Percentiles rank a stretch among this genome's conserved stretches.
Conservation (phyloP, 23 tunicate species). For the Aplidium turbinatum region DNA sequence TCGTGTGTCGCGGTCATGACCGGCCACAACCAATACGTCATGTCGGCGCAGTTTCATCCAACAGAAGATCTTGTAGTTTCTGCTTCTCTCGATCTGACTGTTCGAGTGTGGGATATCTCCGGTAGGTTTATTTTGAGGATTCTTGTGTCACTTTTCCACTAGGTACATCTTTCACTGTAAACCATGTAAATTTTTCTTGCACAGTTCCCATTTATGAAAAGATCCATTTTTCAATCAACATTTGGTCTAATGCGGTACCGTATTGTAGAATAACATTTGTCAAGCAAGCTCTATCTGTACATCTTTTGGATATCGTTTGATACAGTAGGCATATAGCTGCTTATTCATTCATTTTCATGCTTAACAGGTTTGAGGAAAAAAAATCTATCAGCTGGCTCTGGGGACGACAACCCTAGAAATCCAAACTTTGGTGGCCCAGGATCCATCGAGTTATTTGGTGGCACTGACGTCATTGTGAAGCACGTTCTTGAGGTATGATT, state of each 20-base stretch:
- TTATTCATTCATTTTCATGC: neutral
- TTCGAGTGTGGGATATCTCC: conserved; percentile 98
- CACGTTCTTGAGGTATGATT: conserved; percentile 84
- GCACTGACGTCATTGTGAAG: conserved; percentile 85
- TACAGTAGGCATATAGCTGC: too few species aligned
- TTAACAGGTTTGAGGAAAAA: conserved; percentile 77
- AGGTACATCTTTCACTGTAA: too few species aligned
- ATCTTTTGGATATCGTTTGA: too few species aligned
- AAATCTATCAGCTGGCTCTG: conserved; percentile 73
- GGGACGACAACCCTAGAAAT: conserved; percentile 51
- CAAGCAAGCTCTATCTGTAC: too few species aligned
- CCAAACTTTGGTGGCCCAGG: conserved; percentile 61
- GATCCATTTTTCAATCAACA: too few species aligned
- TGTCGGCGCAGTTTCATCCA: conserved; percentile 98
- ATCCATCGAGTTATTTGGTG: conserved; percentile 89
- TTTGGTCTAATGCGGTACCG: too few species aligned
- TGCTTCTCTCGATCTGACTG: conserved; percentile 98
- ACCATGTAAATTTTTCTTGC: too few species aligned
- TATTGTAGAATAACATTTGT: too few species aligned
- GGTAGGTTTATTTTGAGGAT: too few species aligned
- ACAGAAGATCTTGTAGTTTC: conserved; percentile 94
- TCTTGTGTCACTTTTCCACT: too few species aligned
- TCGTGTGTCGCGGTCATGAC: conserved; percentile 94
- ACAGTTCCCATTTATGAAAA: too few species aligned
- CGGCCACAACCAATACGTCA: conserved; percentile 99